Evolutionary conservation across 2,888 invertebrate genomes (phyloP).

Genomic region (Cataglyphis livida): DNA sequence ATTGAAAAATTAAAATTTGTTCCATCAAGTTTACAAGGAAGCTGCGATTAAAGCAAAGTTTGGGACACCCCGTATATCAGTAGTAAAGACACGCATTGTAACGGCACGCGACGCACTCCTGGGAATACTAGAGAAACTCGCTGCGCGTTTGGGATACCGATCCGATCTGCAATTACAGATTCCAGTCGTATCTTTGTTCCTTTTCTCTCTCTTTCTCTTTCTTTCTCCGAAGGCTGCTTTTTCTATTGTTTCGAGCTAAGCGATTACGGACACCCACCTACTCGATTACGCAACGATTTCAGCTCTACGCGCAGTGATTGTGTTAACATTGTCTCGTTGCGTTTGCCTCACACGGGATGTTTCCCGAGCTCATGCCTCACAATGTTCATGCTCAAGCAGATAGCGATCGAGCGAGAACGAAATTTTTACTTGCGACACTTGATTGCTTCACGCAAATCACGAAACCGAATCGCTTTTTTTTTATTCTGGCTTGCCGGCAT

Average conservation of each 20-base stretch:
- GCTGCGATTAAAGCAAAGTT: not conserved
- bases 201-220: not conserved
- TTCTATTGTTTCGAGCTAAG: constrained; percentile 77
- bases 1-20: not conserved
- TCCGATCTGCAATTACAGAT: constrained; percentile 70
- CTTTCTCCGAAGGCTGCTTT: constrained; percentile 61
- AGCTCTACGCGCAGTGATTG: constrained; percentile 37
- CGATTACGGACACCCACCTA: constrained; percentile 70
- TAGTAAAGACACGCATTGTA: constrained; percentile 12
- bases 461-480: constrained; percentile 17
- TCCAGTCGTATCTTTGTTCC: constrained; percentile 64
- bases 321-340: constrained; percentile 17
- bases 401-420: constrained; percentile 35
- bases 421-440: constrained; percentile 47
- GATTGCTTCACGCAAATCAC: constrained; percentile 28
- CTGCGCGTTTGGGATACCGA: not conserved
- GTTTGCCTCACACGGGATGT: constrained; percentile 49
- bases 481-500: not conserved
- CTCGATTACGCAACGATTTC: constrained; percentile 63
- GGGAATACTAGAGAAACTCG: not conserved
- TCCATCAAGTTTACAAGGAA: not conserved
- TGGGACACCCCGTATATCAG: not conserved
- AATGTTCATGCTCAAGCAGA: constrained; percentile 46
- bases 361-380: constrained; percentile 45
- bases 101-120: constrained; percentile 35